Evolutionary conservation across 2,113 vertebrate species (phyloP), one percentile per base, ranked within the genome.

Genomic region (Rhea americana): DNA sequence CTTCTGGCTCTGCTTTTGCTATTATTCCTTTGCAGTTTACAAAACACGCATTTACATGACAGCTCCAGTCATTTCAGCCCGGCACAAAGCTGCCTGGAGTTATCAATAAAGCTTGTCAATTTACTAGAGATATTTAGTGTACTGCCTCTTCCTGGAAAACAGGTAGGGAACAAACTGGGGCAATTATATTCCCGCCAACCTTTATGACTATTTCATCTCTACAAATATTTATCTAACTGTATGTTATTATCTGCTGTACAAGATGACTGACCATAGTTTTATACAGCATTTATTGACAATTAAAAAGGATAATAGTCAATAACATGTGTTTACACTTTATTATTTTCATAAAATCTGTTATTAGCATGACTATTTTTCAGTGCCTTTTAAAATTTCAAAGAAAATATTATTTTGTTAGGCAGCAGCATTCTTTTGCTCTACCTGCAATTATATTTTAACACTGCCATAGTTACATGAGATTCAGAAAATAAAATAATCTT

Each of bases 81-180:
- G 92, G 82, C 76, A 91, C 62, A 80, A 76, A 95, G 87, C 90
- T 89, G 82, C 85, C 82, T 53, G 45, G 26, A 67, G 75, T 74
- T 89, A 89, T 90, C 81, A 90, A 76, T 39, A 87, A 75, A 2
- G 11, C 39, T 45, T 82, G 93, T 82, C 74, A 47, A 50, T 72
- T 85, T 82, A 87, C 78, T 25, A 17, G 74, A 72, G 53, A 77
- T 67, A 47, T 59, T 83, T 55, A 80, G 50, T 12, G 51, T 47
- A 37, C 37, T 48, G 61, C 70, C n/a, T 45, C 58, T 55, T 83
- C 89, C 70, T 62, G 63, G 79, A 70, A 89, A 92, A 81, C 83
- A 87, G 45, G 90, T 63, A 87, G 47, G 82, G 59, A 94, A 91
- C 72, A 74, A 80, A 87, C 77, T 5, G 78, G 56, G 55, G 55